Evolutionary conservation across 2,888 invertebrate genomes (phyloP), one percentile per base, ranked within the genome.

Genomic region (Criorhina ranunculi): DNA sequence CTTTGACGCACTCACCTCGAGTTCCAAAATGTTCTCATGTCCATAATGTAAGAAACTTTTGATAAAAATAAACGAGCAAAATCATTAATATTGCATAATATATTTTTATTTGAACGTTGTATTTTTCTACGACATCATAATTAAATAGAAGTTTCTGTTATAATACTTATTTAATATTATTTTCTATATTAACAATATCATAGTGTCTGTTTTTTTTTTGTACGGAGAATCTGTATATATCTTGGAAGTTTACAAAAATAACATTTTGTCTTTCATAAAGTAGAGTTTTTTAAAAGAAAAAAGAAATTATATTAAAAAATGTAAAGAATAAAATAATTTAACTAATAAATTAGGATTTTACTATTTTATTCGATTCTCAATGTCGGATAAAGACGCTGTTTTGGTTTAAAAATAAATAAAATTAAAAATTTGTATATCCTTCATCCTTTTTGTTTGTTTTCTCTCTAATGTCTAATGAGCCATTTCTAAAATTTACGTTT

Each of bases 81-180:
- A 49, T 2, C 1, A 1, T n/a, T 35, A 53, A 44, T 37, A 69
- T 75, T 70, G 62, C 83, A 79, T 83, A 79, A 80, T 85, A 76
- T 85, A 85, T 66, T 76, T 85, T 80, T 85, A 85, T 85, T 85
- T 85, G 80, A 85, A 85, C 85, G 79, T 85, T 83, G 83, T 79
- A 75, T 80, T 80, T 79, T 72, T 76, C 85, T 85, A 85, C 85
- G 85, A 85, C 85, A 85, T 80, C 66, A 70, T 85, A 75, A 75
- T 85, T 85, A 64, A 80, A 79, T 80, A 85, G 83, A 83, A 79
- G 75, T 79, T n/a, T 85, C 70, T 70, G 64, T 76, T 80, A 64
- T 70, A 76, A 76, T 85, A 70, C 69, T 64, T 69, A 80, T 70
- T 66, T 66, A 53, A 76, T 66, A 67, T 70, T 69, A 62, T 69